Base-by-base conservation (phyloP, 2,888 invertebrate genomes). In the Rhamphomyia laevipes region DNA sequence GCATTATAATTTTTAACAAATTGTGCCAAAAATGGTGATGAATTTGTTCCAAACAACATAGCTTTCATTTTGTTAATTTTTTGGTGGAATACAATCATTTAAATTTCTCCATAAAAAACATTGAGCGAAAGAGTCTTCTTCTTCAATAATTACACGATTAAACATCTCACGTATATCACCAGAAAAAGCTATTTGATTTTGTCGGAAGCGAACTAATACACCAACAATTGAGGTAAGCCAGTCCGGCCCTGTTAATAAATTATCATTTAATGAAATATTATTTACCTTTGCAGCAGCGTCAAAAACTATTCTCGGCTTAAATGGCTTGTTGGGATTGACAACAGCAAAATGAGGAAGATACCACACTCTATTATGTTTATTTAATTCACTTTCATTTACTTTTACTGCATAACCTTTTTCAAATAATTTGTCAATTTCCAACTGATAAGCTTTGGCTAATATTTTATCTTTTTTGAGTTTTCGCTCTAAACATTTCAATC, bases 311-410 rank as follows among this genome's bases (percentile, higher is more conserved):
- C 61, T 44, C 1, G 59, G 12, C 51, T 59, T 61, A 0, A 51
- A 52, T 11, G 59, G 56, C 48, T 61, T 60, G 48, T 58, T 55
- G 6, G 50, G 53, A 16, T 55, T 53, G 1, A 49, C 9, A 0
- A 60, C 58, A 0, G 56, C 54, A 45, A 56, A 56, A 44, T 59
- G 58, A 9, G 59, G 58, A 21, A 59, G 43, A 48, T 54, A 59
- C 55, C 58, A 58, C 10, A 46, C 35, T 47, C 47, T 46, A 7
- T 33, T 30, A 16, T 17, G 38, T 10, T 21, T 38, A 18, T 21
- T 16, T 48, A 37, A 11, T n/a, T n/a, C n/a, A n/a, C n/a, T n/a
- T n/a, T n/a, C n/a, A n/a, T n/a, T n/a, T n/a, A n/a, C n/a, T n/a
- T 55, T 54, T 43, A 49, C 53, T 1, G 43, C 43, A 43, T 50